Evolutionary conservation across 1,140 invertebrate genomes (phyloP), one percentile per base, ranked within the genome.

Genomic region (Drosophila jambulina): DNA sequence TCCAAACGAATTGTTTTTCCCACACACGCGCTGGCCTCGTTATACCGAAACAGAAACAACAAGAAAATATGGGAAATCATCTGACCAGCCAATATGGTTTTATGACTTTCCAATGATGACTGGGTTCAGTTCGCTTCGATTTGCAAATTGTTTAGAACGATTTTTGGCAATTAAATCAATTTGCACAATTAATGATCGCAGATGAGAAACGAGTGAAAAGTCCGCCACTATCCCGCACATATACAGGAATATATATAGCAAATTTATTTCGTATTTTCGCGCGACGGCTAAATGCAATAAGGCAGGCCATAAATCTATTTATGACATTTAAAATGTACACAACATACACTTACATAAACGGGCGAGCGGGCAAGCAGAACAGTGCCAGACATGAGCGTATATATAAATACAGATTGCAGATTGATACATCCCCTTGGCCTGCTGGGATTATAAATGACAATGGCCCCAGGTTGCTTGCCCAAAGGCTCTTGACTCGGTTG

Each of bases 301-400:
- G 79, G 53, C 72, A 69, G 68, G 68, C 77, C 61, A 68, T 85
- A 78, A 88, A 90, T 90, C 75, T 90, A 88, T 90, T 90, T 90
- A 90, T 88, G 84, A 90, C 84, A 85, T 90, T 88, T 84, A 21
- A 78, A 88, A 90, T 85, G 81, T 84, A 84, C 69, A 71, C 67
- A 77, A 49, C 62, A 63, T 46, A 42, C 62, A 79, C 80, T 79
- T 63, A 61, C 67, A 72, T 82, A 76, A 43, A 53, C 61, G 15
- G 10, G 23, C 72, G 27, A 25, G 54, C 64, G 38, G 29, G 38
- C 27, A 21, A 13, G 19, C 57, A 51, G 21, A 19, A 75, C 53
- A 49, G 42, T 61, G 56, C 63, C 63, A 58, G 43, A 25, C 34
- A 40, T 48, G n/a, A 15, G 19, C 6, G 10, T 48, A 48, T 27